Base-by-base conservation (phyloP, 2,113 vertebrate species). In the Oncorhynchus keta region DNA sequence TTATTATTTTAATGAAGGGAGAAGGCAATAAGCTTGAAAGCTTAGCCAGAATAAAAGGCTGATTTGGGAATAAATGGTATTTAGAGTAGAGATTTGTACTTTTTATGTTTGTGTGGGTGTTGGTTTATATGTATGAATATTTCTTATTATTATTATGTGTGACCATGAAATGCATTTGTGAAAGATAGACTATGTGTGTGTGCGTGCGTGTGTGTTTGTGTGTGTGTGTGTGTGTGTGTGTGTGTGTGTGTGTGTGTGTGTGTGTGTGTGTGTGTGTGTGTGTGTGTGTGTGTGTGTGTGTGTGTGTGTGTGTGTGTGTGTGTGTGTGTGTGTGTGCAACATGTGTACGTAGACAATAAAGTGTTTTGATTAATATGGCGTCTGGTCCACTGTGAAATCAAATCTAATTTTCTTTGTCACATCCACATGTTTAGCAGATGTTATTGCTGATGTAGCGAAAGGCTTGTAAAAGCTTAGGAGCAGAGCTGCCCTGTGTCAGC, bases 191-290 rank as follows among this genome's bases (percentile, higher is more conserved):
- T 9, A 9, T 45, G 39, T 45, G 39, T 45, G 12, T 70, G 66
- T 73, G 68, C 30, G 14, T 73, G 20, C 0, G 2, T 39, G 39
- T 76, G 76, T 66, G 30, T 69, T 57, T 75, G 48, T 2, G 2
- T 76, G 28, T 51, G 68, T 66, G 67, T 57, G 69, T 76, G 62
- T 64, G 55, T 22, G 72, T 7, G 68, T 76, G 24, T 62, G 55
- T 79, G 39, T 79, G 39, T 78, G 79, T 66, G 30, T 69, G 67
- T 75, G 48, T 2, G 2, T 76, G 28, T 51, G 68, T 66, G 67
- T 57, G 69, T 76, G 62, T 59, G 55, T 22, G 72, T 5, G 68
- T 76, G 24, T 57, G 55, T 79, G 39, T 77, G 39, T 78, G 79
- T 61, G 30, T 69, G 67, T 73, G 48, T 2, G 2, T 74, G 28